A percentile compares a stretch with the other conserved stretches of the same genome.
Evolutionary conservation across 1,140 invertebrate genomes (phyloP).

Genomic region (Homarus americanus): DNA sequence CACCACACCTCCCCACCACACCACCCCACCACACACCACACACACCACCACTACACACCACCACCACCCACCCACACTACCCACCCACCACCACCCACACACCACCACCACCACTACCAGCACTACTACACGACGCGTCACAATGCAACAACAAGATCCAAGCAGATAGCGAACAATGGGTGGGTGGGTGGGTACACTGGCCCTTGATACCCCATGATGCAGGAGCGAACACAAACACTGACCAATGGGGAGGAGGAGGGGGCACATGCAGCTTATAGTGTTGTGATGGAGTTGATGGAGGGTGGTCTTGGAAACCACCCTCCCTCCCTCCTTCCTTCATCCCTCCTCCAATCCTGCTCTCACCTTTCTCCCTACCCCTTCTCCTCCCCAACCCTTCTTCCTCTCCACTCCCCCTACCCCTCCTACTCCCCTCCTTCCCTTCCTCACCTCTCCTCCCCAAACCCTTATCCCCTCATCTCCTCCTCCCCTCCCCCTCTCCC

Average conservation of each 20-base stretch:
- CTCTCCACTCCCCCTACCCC: too few relatives aligned
- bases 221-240: background rate
- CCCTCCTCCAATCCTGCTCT: too few relatives aligned
- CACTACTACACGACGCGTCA: background rate
- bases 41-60: background rate
- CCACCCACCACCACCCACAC: background rate
- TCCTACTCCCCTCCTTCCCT: too few relatives aligned
- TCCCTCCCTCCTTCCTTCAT: too few relatives aligned
- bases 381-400: too few relatives aligned
- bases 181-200: background rate
- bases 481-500: background rate
- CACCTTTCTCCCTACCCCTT: too few relatives aligned
- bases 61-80: background rate
- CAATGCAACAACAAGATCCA: slow-evolving; percentile 27
- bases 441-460: too few relatives aligned
- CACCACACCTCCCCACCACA: background rate
- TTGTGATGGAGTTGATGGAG: too few relatives aligned
- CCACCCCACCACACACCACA: background rate
- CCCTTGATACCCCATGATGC: slow-evolving; percentile 2
- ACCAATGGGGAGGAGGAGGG: too few relatives aligned
- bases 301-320: too few relatives aligned
- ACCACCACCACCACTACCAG: background rate
- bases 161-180: slow-evolving; percentile 20
- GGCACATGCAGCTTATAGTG: too few relatives aligned
- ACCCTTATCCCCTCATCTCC: too few relatives aligned